These are phyloP conservation scores for Zosterops lateralis DNA, from an alignment of 2,113 vertebrate genomes.

Conservation along the genomic window DNA sequence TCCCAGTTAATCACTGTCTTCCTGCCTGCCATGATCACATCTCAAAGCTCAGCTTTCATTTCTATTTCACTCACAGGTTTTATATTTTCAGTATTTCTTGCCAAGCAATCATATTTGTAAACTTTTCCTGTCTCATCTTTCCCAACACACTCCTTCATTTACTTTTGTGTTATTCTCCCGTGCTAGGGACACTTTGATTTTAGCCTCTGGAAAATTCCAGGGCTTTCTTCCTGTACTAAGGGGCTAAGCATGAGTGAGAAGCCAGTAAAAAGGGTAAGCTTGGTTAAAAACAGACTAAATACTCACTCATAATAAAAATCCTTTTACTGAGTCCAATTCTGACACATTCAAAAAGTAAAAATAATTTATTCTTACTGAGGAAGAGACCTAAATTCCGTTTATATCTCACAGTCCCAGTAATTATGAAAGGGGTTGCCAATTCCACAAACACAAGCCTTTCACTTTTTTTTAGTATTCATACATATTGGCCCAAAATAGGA, in stretches of 20 bases:
- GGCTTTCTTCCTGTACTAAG: neutral
- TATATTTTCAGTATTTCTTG: too few species aligned
- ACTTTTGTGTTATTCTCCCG: neutral
- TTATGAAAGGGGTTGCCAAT: neutral
- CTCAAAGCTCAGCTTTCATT: too few species aligned
- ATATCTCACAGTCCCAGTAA: neutral
- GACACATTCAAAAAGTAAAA: constrained; percentile 23
- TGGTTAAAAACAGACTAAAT: neutral
- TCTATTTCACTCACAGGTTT: too few species aligned
- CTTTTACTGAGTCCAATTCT: neutral
- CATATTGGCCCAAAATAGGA: neutral
- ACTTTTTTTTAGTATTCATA: neutral
- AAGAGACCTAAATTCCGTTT: neutral
- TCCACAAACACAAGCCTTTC: neutral
- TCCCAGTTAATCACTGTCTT: too few species aligned
- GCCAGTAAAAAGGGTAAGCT: neutral
- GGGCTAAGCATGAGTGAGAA: neutral
- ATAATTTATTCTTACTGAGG: constrained; percentile 18
- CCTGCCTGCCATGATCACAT: too few species aligned
- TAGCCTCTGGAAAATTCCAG: constrained; percentile 27
- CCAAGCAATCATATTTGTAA: too few species aligned
- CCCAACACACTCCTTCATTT: neutral
- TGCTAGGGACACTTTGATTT: neutral
- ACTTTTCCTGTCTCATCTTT: too few species aligned
- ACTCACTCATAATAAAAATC: neutral